Conservation (phyloP, 1,140 invertebrate species). For the Bradynema listronoti region DNA sequence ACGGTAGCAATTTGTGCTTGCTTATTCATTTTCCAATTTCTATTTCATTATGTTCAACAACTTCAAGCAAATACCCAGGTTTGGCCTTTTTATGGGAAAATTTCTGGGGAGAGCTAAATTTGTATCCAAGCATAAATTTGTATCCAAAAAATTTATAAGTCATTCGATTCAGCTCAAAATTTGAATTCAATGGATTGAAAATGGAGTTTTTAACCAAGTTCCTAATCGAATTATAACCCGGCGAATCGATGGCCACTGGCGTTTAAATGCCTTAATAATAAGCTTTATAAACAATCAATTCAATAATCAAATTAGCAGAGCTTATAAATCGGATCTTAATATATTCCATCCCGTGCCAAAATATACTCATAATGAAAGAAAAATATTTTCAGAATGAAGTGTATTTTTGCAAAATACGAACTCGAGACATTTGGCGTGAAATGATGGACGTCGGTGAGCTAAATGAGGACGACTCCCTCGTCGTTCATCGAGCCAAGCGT, state of each 20-base stretch:
- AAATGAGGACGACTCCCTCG: conserved; percentile 24
- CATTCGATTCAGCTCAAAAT: background rate
- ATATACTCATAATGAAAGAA: conserved; percentile 11
- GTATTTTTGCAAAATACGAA: conserved; percentile 54
- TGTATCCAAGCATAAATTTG: background rate
- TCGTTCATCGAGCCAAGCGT: conserved; percentile 36
- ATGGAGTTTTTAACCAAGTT: background rate
- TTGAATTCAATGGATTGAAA: background rate
- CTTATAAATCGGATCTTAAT: background rate
- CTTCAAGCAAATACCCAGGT: conserved; percentile 55
- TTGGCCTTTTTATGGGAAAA: conserved; percentile 1
- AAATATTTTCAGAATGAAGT: conserved; percentile 53
- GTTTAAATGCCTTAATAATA: no score
- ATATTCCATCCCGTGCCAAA: background rate
- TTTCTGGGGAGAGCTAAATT: conserved; percentile 14
- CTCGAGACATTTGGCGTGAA: conserved; percentile 55
- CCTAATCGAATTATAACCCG: background rate
- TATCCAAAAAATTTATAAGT: background rate
- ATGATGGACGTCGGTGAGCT: conserved; percentile 50
- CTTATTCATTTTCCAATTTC: conserved; percentile 54
- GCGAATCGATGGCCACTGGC: no score
- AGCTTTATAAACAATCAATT: background rate
- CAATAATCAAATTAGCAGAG: background rate
- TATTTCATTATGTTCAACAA: conserved; percentile 56
- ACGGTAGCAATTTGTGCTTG: conserved; percentile 58